phyloP scores from a whole-genome alignment of 1,140 invertebrate species.

The Nasonia vitripennis region DNA sequence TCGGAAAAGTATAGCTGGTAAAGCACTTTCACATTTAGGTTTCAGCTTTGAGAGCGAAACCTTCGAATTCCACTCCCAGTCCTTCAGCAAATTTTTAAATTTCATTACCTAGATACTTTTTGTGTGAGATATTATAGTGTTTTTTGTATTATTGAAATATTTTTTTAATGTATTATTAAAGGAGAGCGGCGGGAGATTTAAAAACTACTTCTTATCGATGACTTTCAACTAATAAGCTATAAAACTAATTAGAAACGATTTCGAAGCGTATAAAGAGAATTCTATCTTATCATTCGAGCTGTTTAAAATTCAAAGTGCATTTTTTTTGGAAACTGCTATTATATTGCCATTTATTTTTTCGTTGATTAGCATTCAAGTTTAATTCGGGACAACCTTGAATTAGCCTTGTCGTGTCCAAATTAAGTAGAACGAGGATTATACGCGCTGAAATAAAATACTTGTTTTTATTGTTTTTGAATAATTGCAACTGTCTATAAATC shows the following conservation, averaged over 20 bases:
- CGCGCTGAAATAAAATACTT: background rate
- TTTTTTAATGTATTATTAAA: no score
- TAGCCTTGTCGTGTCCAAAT: background rate
- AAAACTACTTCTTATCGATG: no score
- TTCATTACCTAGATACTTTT: background rate
- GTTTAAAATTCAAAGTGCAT: no score
- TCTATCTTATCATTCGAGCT: no score
- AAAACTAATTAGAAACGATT: no score
- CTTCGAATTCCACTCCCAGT: background rate
- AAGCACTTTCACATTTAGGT: conserved; percentile 28
- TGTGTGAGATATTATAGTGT: background rate
- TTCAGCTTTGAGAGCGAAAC: conserved; percentile 11
- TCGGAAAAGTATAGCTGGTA: background rate
- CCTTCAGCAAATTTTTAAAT: background rate
- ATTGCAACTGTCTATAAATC: no score
- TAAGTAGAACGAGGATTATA: background rate
- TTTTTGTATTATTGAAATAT: no score
- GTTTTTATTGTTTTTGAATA: no score
- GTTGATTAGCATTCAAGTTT: background rate
- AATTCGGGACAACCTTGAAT: background rate
- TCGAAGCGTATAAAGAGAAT: no score
- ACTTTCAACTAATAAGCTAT: no score
- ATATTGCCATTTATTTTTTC: background rate
- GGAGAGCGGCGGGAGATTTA: no score
- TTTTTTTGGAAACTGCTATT: background rate